Base-by-base conservation (phyloP, 2,888 invertebrate genomes). In the Trilocha varians region DNA sequence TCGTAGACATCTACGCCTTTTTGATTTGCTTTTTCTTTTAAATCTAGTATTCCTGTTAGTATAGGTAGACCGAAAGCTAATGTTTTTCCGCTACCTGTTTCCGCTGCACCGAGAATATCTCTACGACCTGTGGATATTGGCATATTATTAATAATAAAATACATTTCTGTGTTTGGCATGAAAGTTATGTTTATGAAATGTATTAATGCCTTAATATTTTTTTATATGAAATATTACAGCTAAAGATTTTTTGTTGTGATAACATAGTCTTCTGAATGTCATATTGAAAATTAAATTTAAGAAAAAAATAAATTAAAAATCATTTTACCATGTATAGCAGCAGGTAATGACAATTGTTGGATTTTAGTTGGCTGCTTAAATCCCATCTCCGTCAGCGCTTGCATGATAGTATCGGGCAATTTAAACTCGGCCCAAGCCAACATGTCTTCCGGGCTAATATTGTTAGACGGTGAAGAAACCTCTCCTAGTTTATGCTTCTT, bases 41-140 rank as follows among this genome's bases (percentile, higher is more conserved):
- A 64, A 59, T 91, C 89, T 55, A 98, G 78, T 49, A 98, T 97
- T 13, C 95, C 95, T 41, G 91, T 87, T 43, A 99, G 78, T 34
- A 99, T 92, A 8, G 99, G 99, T 44, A 99, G 93, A 0, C 96
- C 98, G 84, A 99, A 99, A 0, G 99, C 99, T 40, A 99, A 80
- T 0, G 99, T 99, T 87, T 99, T 99, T 0, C 99, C 99, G 76
- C 98, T 98, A 0, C 99, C 99, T 0, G 99, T 99, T 87, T 99
- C 98, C 2, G 99, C 99, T 42, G 99, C 99, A n/a, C 98, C 99
- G 1, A 99, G 78, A 53, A 99, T 94, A 74, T 99, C 98, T 76
- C 93, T 89, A 38, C 91, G 88, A 34, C 91, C 89, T 89, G 57
- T 13, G 67, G 67, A 52, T 34, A 47, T 14, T 13, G 9, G 8